Evolutionary conservation across 2,113 vertebrate genomes (phyloP).

Genomic region (Heterocephalus glaber): DNA sequence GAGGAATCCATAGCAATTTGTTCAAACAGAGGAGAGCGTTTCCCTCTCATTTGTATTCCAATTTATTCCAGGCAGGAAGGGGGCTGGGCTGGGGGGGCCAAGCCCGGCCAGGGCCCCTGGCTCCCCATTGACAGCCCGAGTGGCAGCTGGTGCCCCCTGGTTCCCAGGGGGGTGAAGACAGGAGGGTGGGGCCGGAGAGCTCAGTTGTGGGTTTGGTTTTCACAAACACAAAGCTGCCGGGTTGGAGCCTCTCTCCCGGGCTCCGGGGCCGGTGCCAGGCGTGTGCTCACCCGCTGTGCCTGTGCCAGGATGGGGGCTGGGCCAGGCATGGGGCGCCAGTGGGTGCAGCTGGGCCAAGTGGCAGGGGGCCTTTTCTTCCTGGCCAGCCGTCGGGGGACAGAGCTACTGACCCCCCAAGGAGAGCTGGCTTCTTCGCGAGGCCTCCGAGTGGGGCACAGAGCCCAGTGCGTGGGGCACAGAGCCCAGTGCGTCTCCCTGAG

Average conservation of each 20-base stretch:
- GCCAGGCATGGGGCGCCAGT: neutral
- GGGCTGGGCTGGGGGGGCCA: conserved; percentile 21
- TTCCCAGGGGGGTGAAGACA: neutral
- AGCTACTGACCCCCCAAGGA: neutral
- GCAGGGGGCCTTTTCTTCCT: neutral
- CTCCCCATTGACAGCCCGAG: conserved; percentile 1
- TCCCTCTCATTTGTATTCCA: conserved; percentile 89
- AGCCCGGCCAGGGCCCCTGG: neutral
- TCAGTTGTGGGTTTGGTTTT: conserved; percentile 76
- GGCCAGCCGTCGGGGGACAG: neutral
- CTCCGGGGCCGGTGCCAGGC: conserved; percentile 70
- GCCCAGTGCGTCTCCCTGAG: fast-evolving
- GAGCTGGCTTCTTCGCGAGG: neutral
- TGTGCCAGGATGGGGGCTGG: conserved; percentile 69
- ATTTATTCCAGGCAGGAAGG: conserved; percentile 81
- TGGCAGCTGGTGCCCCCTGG: conserved; percentile 71
- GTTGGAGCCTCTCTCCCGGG: conserved; percentile 69
- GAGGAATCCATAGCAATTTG: conserved; percentile 90
- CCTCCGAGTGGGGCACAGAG: no score
- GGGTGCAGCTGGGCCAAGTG: conserved; percentile 60
- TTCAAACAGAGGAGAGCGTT: conserved; percentile 88
- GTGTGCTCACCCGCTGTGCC: conserved; percentile 51
- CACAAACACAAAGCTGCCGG: conserved; percentile 74
- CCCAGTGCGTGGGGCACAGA: neutral
- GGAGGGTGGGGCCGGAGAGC: conserved; percentile 53